These are phyloP conservation scores for Meliscaeva auricollis DNA, from an alignment of 2,888 invertebrate genomes.

Conservation along the genomic window DNA sequence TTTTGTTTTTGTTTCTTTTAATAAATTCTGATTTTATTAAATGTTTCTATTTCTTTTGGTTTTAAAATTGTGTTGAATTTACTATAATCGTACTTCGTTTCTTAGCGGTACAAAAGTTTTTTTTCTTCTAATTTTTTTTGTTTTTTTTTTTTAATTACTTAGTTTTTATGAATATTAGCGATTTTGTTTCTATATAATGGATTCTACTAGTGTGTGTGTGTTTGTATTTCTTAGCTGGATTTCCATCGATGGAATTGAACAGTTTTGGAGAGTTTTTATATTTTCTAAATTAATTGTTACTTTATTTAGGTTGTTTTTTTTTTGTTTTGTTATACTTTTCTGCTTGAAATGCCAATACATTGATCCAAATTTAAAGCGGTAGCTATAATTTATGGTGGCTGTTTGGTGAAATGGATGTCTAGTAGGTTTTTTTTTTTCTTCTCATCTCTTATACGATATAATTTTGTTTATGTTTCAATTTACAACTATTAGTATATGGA, in stretches of 20 bases:
- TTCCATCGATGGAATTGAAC: slow-evolving; percentile 66
- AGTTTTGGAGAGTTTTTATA: slow-evolving; percentile 36
- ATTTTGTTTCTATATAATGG: slow-evolving; percentile 29
- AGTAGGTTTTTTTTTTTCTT: slow-evolving; percentile 36
- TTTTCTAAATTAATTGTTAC: neutral
- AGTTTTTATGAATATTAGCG: slow-evolving; percentile 51
- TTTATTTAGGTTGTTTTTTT: neutral
- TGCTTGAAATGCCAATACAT: slow-evolving; percentile 29
- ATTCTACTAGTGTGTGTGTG: slow-evolving; percentile 31
- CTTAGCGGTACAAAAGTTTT: slow-evolving; percentile 70
- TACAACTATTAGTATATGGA: slow-evolving; percentile 71
- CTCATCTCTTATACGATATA: slow-evolving; percentile 48
- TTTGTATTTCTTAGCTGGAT: slow-evolving; percentile 29
- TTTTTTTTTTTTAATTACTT: slow-evolving; percentile 26
- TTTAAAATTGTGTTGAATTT: slow-evolving; percentile 20
- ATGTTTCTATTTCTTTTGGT: slow-evolving; percentile 27
- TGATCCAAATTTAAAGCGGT: slow-evolving; percentile 56
- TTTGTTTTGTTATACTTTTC: slow-evolving; percentile 8
- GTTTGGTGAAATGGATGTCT: slow-evolving; percentile 37
- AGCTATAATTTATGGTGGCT: slow-evolving; percentile 44
- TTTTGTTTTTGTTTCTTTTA: slow-evolving; percentile 18
- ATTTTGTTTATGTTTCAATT: slow-evolving; percentile 37
- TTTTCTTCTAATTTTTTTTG: slow-evolving; percentile 32
- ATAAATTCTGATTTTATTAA: slow-evolving; percentile 56
- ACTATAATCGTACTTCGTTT: slow-evolving; percentile 74